phyloP scores from a whole-genome alignment of 2,113 vertebrate species.

The Cariama cristata region DNA sequence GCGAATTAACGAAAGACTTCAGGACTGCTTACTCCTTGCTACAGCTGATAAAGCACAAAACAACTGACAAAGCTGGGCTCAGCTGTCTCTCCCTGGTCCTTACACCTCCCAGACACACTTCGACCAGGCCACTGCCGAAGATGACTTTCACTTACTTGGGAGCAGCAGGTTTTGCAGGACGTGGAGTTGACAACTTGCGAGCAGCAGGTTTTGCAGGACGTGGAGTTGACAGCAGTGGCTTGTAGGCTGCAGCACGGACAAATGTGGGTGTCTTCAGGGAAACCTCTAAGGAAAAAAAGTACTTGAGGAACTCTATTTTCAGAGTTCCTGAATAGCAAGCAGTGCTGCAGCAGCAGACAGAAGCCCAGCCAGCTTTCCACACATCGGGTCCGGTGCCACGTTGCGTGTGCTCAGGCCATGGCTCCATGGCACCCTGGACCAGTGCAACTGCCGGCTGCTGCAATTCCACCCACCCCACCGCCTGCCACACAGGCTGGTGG shows the following conservation, averaged over 20 bases:
- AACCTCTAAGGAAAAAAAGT: not conserved
- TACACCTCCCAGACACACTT: not conserved
- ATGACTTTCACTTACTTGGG: conserved; percentile 39
- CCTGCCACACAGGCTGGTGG: not conserved
- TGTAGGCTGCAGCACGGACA: not conserved
- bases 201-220: not conserved
- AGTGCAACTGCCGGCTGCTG: not conserved
- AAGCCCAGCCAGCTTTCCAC: not conserved
- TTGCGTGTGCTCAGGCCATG: not conserved
- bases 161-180: not conserved
- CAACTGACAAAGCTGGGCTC: not conserved
- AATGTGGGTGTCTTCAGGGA: conserved; percentile 8
- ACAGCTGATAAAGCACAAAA: not conserved
- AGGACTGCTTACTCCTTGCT: not conserved
- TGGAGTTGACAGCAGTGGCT: not conserved
- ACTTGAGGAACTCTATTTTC: not conserved
- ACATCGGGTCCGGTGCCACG: not conserved
- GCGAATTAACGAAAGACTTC: not conserved
- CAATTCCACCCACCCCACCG: not conserved
- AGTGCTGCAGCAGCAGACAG: not conserved
- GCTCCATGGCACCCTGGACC: not conserved
- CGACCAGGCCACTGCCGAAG: not conserved
- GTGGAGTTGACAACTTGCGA: not conserved
- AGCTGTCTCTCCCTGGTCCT: too few species aligned
- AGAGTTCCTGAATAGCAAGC: not conserved